Evolutionary conservation across 1,140 invertebrate genomes (phyloP).

Genomic region (Drosophila elegans): DNA sequence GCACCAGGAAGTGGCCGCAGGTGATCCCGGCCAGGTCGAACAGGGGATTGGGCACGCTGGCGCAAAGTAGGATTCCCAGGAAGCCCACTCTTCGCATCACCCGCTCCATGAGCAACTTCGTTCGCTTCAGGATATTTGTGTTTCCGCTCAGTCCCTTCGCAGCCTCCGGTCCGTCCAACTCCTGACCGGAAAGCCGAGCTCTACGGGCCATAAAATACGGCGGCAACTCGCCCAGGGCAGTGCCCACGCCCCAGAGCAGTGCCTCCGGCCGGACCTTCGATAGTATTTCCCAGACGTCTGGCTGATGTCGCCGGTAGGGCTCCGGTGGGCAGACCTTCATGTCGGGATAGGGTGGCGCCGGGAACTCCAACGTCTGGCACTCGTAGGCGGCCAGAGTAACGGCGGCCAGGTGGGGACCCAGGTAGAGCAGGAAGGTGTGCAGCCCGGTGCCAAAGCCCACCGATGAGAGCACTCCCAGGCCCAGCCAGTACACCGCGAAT

Average conservation of each 20-base stretch:
- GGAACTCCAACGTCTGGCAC: constrained; percentile 97
- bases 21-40: constrained; percentile 99
- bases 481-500: constrained; percentile 97
- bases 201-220: constrained; percentile 98
- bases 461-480: constrained; percentile 98
- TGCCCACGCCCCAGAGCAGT: constrained; percentile 98
- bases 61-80: constrained; percentile 98
- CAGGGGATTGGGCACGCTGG: constrained; percentile 98
- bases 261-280: constrained; percentile 96
- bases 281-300: constrained; percentile 94
- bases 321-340: constrained; percentile 92
- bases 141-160: constrained; percentile 87
- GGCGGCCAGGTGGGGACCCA: constrained; percentile 95
- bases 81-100: constrained; percentile 97
- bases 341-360: constrained; percentile 95
- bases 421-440: constrained; percentile 98
- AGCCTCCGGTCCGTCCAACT: constrained; percentile 87
- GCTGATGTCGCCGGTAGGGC: constrained; percentile 86
- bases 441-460: constrained; percentile 98
- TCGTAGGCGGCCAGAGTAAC: constrained; percentile 99
- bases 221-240: constrained; percentile 98
- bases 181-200: constrained; percentile 90
- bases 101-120: constrained; percentile 94
- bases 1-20: constrained; percentile 99
- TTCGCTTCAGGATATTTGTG: constrained; percentile 87